Conservation (phyloP, 2,797 vertebrate genomes). For the Australoheros facetus region DNA sequence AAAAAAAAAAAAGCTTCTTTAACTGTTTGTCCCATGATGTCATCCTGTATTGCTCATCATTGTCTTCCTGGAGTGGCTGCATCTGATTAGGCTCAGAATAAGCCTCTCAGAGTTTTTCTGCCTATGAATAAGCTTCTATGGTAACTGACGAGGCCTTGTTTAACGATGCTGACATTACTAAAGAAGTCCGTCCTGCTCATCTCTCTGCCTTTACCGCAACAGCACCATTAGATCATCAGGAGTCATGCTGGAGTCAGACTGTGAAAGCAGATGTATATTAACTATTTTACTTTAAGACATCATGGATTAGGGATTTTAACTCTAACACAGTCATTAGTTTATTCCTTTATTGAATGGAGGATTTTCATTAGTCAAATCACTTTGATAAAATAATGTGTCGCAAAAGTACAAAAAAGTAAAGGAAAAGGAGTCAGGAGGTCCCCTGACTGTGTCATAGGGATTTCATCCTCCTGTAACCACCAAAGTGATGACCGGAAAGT, state of each 20-base stretch:
- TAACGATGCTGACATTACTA: conserved; percentile 31
- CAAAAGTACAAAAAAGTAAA: neutral
- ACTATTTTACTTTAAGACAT: neutral
- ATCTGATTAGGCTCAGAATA: conserved; percentile 56
- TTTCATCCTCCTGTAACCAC: neutral
- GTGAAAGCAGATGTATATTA: neutral
- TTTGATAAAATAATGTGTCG: neutral
- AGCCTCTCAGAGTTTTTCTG: conserved; percentile 57
- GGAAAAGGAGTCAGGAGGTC: neutral
- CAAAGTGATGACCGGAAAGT: neutral
- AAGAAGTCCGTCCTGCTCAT: conserved; percentile 18
- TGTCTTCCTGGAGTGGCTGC: conserved; percentile 45
- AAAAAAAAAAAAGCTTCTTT: conserved; percentile 29
- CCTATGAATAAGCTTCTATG: conserved; percentile 52
- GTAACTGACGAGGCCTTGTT: conserved; percentile 53
- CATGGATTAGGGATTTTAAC: neutral
- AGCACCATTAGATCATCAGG: conserved; percentile 21
- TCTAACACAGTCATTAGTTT: neutral
- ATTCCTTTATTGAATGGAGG: neutral
- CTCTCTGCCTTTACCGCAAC: conserved; percentile 37
- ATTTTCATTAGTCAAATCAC: neutral
- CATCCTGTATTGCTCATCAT: conserved; percentile 43
- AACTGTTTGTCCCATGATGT: conserved; percentile 51
- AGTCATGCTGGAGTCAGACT: conserved; percentile 37
- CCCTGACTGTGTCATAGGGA: neutral